Percentiles rank a stretch among this genome's conserved stretches.
These are phyloP conservation scores for Elephas maximus DNA, from an alignment of 2,113 vertebrate genomes.

Conservation along the genomic window DNA sequence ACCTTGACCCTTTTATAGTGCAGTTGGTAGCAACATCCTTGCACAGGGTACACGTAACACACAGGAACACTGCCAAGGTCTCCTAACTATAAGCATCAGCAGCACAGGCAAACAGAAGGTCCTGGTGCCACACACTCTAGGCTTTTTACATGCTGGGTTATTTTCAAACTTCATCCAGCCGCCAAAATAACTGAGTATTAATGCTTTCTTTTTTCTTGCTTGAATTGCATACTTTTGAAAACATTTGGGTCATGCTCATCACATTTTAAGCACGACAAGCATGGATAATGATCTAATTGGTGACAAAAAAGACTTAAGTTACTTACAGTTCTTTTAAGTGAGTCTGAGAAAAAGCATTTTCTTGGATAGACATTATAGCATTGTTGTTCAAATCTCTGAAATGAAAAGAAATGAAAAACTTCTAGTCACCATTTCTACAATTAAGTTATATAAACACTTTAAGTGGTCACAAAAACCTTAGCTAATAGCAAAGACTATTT, in stretches of 20 bases:
- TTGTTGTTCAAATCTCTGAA: conserved; percentile 93
- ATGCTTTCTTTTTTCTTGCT: background rate
- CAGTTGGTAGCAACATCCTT: background rate
- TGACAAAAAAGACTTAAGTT: conserved; percentile 51
- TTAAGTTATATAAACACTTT: conserved; percentile 59
- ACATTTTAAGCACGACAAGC: conserved; percentile 29
- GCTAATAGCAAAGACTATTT: conserved; percentile 68
- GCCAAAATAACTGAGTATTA: conserved; percentile 28
- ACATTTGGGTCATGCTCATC: conserved; percentile 19
- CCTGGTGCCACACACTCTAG: background rate
- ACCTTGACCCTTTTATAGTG: background rate
- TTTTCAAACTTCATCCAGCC: conserved; percentile 17
- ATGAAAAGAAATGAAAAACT: conserved; percentile 81
- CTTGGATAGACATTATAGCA: conserved; percentile 92
- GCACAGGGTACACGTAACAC: background rate
- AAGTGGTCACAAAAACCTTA: conserved; percentile 57
- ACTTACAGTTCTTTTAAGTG: conserved; percentile 92
- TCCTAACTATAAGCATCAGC: background rate
- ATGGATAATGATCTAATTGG: conserved; percentile 27
- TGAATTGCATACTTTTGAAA: conserved; percentile 2
- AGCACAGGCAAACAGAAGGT: background rate
- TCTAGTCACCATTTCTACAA: conserved; percentile 59
- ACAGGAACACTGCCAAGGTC: background rate
- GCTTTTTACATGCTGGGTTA: background rate
- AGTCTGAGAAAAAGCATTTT: conserved; percentile 90